Evolutionary conservation across 2,888 invertebrate genomes (phyloP), one percentile per base, ranked within the genome.

Genomic region (Therioaphis trifolii): DNA sequence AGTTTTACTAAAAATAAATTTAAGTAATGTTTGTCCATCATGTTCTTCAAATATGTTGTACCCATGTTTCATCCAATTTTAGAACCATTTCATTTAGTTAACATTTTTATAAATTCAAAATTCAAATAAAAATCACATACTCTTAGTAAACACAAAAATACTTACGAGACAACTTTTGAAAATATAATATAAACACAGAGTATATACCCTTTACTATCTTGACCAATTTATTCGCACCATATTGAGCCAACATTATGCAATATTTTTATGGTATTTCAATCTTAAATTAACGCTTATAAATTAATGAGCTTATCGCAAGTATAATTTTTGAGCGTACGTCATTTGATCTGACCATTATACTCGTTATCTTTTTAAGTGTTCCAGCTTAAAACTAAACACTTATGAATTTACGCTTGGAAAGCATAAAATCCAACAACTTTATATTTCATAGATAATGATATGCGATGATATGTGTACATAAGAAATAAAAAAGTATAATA

Each of bases 351-450:
- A 74, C 74, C 74, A 15, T 55, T 74, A 55, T 74, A 35, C 40
- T 69, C 3, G 21, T 74, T 74, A 74, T 72, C 72, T 72, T 49
- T 14, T 74, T 9, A 40, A 74, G 74, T 58, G 40, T 74, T 74
- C 74, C 40, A 74, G 74, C 55, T 74, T 74, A 74, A 18, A 18
- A 40, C 40, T 27, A 71, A 74, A 58, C 55, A 74, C 74, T 74
- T 58, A 12, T 3, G 15, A 74, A 24, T 35, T 72, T 21, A 27
- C 11, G 21, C 52, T 72, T 18, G 24, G 40, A 21, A 40, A 58
- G 58, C 55, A 24, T 9, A 24, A 55, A 74, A 74, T 74, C 21
- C 55, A 35, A 74, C 55, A 24, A 74, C 14, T 58, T 58, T 49
- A 46, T 71, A 58, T 58, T 58, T 1, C n/a, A 40, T 2, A 40